Percentiles rank a stretch among this genome's conserved stretches.
Conservation (phyloP, 2,888 invertebrate species). For the Augiades crinisus region DNA sequence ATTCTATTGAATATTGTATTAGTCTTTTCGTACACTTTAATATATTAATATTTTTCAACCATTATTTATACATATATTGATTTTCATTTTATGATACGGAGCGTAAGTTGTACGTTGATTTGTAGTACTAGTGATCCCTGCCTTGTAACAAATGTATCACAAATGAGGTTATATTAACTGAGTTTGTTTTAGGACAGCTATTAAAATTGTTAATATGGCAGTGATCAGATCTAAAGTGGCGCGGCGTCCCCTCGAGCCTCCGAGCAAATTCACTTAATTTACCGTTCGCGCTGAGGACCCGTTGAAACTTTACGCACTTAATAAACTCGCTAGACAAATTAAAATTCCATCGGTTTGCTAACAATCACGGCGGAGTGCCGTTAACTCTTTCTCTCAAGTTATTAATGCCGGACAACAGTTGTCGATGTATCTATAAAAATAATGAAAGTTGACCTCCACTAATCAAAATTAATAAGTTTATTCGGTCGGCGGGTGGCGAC, state of each 20-base stretch:
- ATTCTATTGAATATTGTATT: slow-evolving; percentile 79
- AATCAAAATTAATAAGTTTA: slow-evolving; percentile 62
- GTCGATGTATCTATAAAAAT: slow-evolving; percentile 61
- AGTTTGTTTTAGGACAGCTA: slow-evolving; percentile 32
- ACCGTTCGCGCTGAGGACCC: slow-evolving; percentile 55
- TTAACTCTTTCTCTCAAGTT: slow-evolving; percentile 58
- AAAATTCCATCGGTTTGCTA: slow-evolving; percentile 77
- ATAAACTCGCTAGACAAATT: slow-evolving; percentile 74
- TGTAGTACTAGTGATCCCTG: not conserved
- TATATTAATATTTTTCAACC: too few relatives aligned
- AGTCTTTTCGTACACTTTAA: too few relatives aligned
- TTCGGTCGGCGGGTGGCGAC: slow-evolving; percentile 43
- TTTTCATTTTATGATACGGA: slow-evolving; percentile 70
- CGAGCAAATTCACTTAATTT: slow-evolving; percentile 73
- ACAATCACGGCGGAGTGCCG: slow-evolving; percentile 72
- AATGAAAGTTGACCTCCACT: slow-evolving; percentile 47
- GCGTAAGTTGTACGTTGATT: slow-evolving; percentile 30
- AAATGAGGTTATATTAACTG: slow-evolving; percentile 33
- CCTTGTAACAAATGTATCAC: slow-evolving; percentile 24
- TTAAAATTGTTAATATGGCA: slow-evolving; percentile 55
- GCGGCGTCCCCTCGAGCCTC: slow-evolving; percentile 46
- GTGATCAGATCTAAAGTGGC: slow-evolving; percentile 58
- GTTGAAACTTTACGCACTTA: slow-evolving; percentile 79
- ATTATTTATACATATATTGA: too few relatives aligned
- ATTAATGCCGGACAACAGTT: slow-evolving; percentile 51